Evolutionary conservation across 2,888 invertebrate genomes (phyloP).

Genomic region (Axea sp.): DNA sequence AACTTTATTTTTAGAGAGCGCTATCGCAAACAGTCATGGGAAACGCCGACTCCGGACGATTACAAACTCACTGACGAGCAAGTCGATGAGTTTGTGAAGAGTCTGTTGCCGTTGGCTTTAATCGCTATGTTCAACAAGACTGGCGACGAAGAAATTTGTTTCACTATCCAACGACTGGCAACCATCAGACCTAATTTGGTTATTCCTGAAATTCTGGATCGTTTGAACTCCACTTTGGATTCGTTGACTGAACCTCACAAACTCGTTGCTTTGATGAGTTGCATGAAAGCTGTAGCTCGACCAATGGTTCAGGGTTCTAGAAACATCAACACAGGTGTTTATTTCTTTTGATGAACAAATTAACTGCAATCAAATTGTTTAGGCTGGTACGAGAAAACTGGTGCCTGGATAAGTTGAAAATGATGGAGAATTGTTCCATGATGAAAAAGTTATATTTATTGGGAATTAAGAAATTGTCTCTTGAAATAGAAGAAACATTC

Average conservation of each 20-base stretch:
- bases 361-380: too few relatives aligned
- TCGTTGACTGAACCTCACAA: conserved; percentile 94
- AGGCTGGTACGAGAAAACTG: too few relatives aligned
- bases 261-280: conserved; percentile 86
- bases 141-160: conserved; percentile 80
- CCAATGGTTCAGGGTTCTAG: conserved; percentile 81
- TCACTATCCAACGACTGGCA: conserved; percentile 87
- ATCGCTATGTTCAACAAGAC: conserved; percentile 89
- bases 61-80: conserved; percentile 89
- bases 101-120: conserved; percentile 86
- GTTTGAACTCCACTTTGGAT: conserved; percentile 89
- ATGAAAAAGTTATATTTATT: too few relatives aligned
- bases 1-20: conserved; percentile 82
- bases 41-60: conserved; percentile 84
- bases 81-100: conserved; percentile 89
- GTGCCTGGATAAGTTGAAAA: too few relatives aligned
- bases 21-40: conserved; percentile 84
- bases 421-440: too few relatives aligned
- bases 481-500: too few relatives aligned
- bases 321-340: conserved; percentile 71
- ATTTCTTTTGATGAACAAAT: too few relatives aligned
- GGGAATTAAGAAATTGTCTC: too few relatives aligned
- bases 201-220: conserved; percentile 90
- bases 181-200: conserved; percentile 90
- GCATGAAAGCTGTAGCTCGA: conserved; percentile 85